Evolutionary conservation across 2,113 vertebrate species (phyloP).

Genomic region (Numida meleagris): DNA sequence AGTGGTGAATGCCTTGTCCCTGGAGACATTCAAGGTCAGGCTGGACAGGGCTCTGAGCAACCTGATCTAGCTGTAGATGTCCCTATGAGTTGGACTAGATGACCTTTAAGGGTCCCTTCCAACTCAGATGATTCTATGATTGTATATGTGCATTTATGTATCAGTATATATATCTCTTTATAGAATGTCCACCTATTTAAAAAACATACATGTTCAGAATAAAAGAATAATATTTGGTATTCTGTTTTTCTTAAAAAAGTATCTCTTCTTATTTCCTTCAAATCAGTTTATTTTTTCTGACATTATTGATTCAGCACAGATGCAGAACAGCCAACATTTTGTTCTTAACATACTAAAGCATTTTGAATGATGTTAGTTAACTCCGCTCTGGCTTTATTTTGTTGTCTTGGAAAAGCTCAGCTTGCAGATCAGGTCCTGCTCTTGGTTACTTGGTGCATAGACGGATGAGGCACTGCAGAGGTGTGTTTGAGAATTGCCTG

Average conservation of each 20-base stretch:
- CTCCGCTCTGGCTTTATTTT: not conserved
- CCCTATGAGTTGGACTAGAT: no score
- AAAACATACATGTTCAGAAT: not conserved
- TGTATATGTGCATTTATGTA: fast-evolving
- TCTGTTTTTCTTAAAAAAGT: not conserved
- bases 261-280: not conserved
- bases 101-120: no score
- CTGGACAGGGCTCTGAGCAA: no score
- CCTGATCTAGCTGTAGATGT: no score
- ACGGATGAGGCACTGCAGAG: not conserved
- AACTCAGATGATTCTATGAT: no score
- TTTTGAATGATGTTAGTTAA: not conserved
- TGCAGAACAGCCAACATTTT: not conserved
- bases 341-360: not conserved
- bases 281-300: not conserved
- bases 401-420: not conserved
- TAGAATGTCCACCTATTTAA: not conserved
- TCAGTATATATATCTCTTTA: not conserved
- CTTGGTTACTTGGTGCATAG: not conserved
- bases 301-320: fast-evolving
- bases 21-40: no score
- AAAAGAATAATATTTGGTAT: not conserved
- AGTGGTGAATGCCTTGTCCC: no score
- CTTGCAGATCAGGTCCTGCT: not conserved
- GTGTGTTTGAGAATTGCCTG: not conserved